Evolutionary conservation across 1,140 invertebrate genomes (phyloP).

Genomic region (Zaprionus nigranus): DNA sequence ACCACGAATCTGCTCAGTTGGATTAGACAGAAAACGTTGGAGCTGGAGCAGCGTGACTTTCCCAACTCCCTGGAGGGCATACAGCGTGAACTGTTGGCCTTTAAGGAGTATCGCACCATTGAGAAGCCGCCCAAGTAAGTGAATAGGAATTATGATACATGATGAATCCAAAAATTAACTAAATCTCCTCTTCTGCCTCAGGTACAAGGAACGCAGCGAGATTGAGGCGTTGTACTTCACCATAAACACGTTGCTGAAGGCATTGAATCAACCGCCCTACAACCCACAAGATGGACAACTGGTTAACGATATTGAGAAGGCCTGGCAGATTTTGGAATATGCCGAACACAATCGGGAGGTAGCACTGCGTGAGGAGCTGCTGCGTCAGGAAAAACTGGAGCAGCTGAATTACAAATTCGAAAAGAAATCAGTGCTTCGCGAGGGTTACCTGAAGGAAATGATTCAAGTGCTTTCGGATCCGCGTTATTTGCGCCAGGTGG

Average conservation of each 20-base stretch:
- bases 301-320: constrained; percentile 96
- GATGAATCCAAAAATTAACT: not conserved
- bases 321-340: constrained; percentile 96
- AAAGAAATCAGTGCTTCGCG: constrained; percentile 88
- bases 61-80: constrained; percentile 98
- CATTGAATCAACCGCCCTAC: constrained; percentile 95
- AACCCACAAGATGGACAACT: constrained; percentile 95
- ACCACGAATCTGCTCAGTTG: constrained; percentile 95
- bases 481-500: constrained; percentile 95
- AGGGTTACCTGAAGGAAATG: constrained; percentile 98
- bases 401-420: constrained; percentile 98
- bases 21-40: constrained; percentile 94
- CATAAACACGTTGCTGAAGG: constrained; percentile 98
- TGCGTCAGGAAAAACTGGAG: constrained; percentile 96
- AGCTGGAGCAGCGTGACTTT: constrained; percentile 94
- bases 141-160: not conserved
- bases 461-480: constrained; percentile 97
- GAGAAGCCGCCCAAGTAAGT: constrained; percentile 98
- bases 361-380: constrained; percentile 94
- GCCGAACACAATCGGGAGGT: constrained; percentile 98
- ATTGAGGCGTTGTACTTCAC: constrained; percentile 98
- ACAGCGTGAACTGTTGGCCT: constrained; percentile 94
- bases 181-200: constrained; percentile 67
- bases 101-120: constrained; percentile 98
- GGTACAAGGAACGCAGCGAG: constrained; percentile 97